Evolutionary conservation across 2,797 vertebrate species (phyloP).

Genomic region (Helostoma temminkii): DNA sequence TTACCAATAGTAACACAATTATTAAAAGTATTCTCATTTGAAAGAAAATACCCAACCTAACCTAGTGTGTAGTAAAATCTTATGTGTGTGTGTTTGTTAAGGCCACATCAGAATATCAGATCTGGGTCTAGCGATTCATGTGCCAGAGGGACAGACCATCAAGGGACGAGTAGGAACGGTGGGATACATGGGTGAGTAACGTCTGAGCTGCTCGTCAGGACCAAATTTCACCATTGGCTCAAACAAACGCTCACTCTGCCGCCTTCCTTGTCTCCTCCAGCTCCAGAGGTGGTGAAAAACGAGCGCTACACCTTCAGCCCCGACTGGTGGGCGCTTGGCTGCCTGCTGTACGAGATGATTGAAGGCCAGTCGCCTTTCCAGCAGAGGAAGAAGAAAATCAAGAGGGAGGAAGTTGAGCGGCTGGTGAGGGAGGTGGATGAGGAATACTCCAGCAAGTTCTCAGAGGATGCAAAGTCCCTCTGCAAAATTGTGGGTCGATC

Average conservation of each 20-base stretch:
- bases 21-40: too few species aligned
- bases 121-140: slow-evolving; percentile 92
- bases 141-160: slow-evolving; percentile 94
- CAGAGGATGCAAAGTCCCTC: slow-evolving; percentile 88
- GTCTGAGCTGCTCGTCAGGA: background rate
- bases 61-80: too few species aligned
- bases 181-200: slow-evolving; percentile 94
- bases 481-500: slow-evolving; percentile 89
- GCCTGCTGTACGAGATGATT: slow-evolving; percentile 98
- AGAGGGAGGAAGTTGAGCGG: slow-evolving; percentile 95
- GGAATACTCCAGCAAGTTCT: slow-evolving; percentile 93
- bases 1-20: too few species aligned
- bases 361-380: slow-evolving; percentile 98
- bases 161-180: slow-evolving; percentile 97
- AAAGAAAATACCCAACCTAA: too few species aligned
- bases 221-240: background rate
- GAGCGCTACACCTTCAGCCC: slow-evolving; percentile 97
- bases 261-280: slow-evolving; percentile 67
- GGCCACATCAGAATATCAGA: slow-evolving; percentile 99
- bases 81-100: slow-evolving; percentile 57
- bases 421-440: slow-evolving; percentile 93
- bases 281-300: slow-evolving; percentile 97
- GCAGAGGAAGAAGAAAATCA: slow-evolving; percentile 98
- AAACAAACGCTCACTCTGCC: background rate
- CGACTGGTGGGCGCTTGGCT: slow-evolving; percentile 98